phyloP scores from a whole-genome alignment of 2,888 invertebrate species.

The Chromoteleia sp. region DNA sequence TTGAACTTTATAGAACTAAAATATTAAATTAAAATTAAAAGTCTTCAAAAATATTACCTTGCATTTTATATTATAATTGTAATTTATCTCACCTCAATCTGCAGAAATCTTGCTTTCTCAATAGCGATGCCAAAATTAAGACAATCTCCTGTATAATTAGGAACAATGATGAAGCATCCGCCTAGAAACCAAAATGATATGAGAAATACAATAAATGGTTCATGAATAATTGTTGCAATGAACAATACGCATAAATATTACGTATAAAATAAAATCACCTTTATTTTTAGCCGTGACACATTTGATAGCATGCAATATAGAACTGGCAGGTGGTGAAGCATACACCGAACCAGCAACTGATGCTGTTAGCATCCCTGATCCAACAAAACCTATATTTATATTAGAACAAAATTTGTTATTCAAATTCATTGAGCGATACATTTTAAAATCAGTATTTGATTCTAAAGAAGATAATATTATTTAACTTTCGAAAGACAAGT shows the following conservation, averaged over 20 bases:
- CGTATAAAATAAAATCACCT: constrained; percentile 85
- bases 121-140: constrained; percentile 93
- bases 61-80: too few species aligned
- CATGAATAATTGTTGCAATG: too few species aligned
- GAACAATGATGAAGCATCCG: constrained; percentile 90
- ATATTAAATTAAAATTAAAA: too few species aligned
- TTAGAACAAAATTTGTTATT: constrained; percentile 12
- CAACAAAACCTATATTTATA: constrained; percentile 88
- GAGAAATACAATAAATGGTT: too few species aligned
- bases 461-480: too few species aligned
- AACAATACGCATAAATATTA: too few species aligned
- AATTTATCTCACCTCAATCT: constrained; percentile 86
- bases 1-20: too few species aligned
- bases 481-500: too few species aligned
- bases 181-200: constrained; percentile 82
- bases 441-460: too few species aligned
- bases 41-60: too few species aligned
- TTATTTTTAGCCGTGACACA: constrained; percentile 86
- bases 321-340: constrained; percentile 90
- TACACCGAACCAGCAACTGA: constrained; percentile 89
- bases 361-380: constrained; percentile 92
- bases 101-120: constrained; percentile 89
- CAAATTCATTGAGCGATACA: too few species aligned
- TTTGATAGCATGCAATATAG: constrained; percentile 88
- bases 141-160: constrained; percentile 92